These are phyloP conservation scores for Pyxicephalus adspersus DNA, from an alignment of 2,113 vertebrate species.

Conservation along the genomic window DNA sequence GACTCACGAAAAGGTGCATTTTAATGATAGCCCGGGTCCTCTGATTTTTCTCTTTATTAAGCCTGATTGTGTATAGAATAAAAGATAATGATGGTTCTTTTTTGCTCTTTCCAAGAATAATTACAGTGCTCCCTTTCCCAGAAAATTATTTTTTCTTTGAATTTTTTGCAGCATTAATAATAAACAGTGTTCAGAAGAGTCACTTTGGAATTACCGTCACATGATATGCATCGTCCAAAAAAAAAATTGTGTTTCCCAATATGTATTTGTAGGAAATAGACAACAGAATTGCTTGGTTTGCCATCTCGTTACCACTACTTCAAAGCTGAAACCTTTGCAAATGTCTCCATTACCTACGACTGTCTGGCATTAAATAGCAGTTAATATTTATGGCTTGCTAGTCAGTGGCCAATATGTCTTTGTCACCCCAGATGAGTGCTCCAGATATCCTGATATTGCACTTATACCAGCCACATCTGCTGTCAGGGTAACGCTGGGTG, in stretches of 20 bases:
- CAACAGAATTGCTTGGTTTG: slow-evolving; percentile 23
- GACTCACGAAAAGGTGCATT: too few relatives aligned
- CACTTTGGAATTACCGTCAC: slow-evolving; percentile 5
- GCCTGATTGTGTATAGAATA: too few relatives aligned
- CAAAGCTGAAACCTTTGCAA: slow-evolving; percentile 34
- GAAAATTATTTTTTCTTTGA: slow-evolving; percentile 4
- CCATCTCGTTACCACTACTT: slow-evolving; percentile 35
- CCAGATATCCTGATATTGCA: slow-evolving; percentile 44
- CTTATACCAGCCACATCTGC: slow-evolving; percentile 31
- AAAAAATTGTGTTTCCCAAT: slow-evolving; percentile 18
- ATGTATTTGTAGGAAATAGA: slow-evolving; percentile 27
- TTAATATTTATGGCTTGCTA: slow-evolving; percentile 42
- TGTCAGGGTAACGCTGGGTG: slow-evolving; percentile 18
- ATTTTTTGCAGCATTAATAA: slow-evolving; percentile 5
- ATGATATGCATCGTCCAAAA: not conserved
- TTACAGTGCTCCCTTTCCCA: not conserved
- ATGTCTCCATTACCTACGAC: slow-evolving; percentile 41
- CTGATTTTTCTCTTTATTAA: too few relatives aligned
- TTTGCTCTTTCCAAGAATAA: slow-evolving; percentile 16
- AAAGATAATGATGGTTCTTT: too few relatives aligned
- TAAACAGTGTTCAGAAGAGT: slow-evolving; percentile 7
- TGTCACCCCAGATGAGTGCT: slow-evolving; percentile 35
- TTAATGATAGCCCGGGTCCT: too few relatives aligned
- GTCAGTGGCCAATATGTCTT: slow-evolving; percentile 41
- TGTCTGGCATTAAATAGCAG: slow-evolving; percentile 39